Evolutionary conservation across 2,113 vertebrate genomes (phyloP).

Genomic region (Thunnus thynnus): DNA sequence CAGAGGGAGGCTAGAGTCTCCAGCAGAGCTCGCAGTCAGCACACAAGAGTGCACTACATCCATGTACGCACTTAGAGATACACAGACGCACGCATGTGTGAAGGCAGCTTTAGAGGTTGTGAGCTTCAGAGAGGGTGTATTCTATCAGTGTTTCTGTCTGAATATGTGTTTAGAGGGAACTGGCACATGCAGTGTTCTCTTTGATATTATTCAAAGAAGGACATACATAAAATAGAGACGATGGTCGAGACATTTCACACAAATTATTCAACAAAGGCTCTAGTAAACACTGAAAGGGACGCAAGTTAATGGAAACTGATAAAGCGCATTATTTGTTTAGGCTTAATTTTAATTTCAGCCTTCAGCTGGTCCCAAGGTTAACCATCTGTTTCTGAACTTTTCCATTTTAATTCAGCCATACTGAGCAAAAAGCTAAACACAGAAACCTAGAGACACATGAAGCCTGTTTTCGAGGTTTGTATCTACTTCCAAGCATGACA

Average conservation of each 20-base stretch:
- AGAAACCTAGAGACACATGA: not conserved
- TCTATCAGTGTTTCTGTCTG: conserved; percentile 10
- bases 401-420: not conserved
- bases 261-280: conserved; percentile 34
- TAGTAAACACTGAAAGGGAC: conserved; percentile 2
- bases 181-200: not conserved
- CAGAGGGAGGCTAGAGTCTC: conserved; percentile 71
- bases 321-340: conserved; percentile 7
- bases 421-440: not conserved
- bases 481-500: not conserved
- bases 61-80: conserved; percentile 13
- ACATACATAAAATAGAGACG: conserved; percentile 31
- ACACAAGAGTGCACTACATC: conserved; percentile 33
- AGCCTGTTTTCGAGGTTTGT: not conserved
- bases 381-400: conserved; percentile 15
- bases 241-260: conserved; percentile 5
- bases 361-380: conserved; percentile 1
- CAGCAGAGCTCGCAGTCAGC: conserved; percentile 64
- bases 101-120: not conserved
- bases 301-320: conserved; percentile 19
- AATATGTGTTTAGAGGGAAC: not conserved
- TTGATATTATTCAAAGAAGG: conserved; percentile 34
- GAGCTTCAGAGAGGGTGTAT: not conserved
- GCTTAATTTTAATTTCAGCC: conserved; percentile 24
- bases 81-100: not conserved